A percentile compares a stretch with the other conserved stretches of the same genome.
phyloP scores from a whole-genome alignment of 2,113 vertebrate species.

The Coracopsis vasa region DNA sequence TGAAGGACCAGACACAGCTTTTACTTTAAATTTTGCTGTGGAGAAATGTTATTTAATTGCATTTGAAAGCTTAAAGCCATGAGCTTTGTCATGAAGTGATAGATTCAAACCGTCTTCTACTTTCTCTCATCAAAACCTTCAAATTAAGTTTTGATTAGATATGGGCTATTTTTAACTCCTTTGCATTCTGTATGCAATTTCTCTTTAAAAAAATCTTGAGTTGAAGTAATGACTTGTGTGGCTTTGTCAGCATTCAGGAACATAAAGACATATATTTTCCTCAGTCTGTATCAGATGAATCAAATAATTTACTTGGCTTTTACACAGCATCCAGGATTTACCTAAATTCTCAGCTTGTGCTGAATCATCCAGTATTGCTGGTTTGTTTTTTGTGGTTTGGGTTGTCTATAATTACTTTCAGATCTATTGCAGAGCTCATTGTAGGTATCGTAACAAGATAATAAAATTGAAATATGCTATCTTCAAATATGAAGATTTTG shows the following conservation, averaged over 20 bases:
- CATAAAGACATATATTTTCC: not conserved
- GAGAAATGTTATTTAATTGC: not conserved
- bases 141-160: not conserved
- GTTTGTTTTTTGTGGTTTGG: not conserved
- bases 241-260: not conserved
- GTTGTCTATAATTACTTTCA: not conserved
- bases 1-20: not conserved
- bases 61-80: not conserved
- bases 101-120: not conserved
- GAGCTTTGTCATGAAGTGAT: not conserved
- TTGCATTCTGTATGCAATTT: not conserved
- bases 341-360: not conserved
- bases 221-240: not conserved
- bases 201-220: not conserved
- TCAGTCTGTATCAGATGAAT: not conserved
- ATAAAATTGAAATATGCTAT: not conserved
- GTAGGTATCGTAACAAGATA: not conserved
- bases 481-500: not conserved
- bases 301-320: not conserved
- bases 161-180: not conserved
- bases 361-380: not conserved
- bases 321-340: not conserved
- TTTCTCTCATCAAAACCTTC: not conserved
- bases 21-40: not conserved
- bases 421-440: not conserved